A percentile compares a stretch with the other conserved stretches of the same genome.
Conservation (phyloP, 2,113 vertebrate species). For the Patagioenas fasciata region DNA sequence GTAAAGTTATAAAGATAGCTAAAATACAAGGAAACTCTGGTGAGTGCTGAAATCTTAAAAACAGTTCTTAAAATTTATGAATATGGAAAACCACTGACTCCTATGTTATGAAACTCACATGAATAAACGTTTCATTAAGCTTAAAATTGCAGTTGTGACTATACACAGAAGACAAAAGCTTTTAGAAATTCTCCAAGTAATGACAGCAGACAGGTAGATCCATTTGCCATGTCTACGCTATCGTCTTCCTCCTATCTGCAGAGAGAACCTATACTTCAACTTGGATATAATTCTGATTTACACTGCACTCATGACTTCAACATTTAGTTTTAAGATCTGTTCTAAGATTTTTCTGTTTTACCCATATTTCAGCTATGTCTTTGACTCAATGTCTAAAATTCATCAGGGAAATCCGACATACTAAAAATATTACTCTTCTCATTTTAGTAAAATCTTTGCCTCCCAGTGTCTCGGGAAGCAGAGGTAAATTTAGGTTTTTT, state of each 20-base stretch:
- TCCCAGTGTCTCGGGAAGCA: not conserved
- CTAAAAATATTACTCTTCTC: not conserved
- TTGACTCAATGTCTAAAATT: not conserved
- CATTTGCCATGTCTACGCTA: not conserved
- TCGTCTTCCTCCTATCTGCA: not conserved
- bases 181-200: not conserved
- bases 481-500: rapidly evolving
- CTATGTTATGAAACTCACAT: not conserved
- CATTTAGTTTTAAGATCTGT: not conserved
- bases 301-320: not conserved
- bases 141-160: not conserved
- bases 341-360: not conserved
- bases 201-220: not conserved
- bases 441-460: not conserved
- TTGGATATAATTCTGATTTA: not conserved
- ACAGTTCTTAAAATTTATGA: not conserved
- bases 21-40: not conserved
- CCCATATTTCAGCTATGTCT: not conserved
- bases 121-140: not conserved
- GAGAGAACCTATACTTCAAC: not conserved
- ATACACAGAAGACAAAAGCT: not conserved
- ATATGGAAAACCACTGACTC: not conserved
- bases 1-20: not conserved
- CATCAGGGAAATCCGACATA: not conserved
- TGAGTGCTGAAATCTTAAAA: not conserved